Base-by-base conservation (phyloP, 2,113 vertebrate species). In the Myodes glareolus region DNA sequence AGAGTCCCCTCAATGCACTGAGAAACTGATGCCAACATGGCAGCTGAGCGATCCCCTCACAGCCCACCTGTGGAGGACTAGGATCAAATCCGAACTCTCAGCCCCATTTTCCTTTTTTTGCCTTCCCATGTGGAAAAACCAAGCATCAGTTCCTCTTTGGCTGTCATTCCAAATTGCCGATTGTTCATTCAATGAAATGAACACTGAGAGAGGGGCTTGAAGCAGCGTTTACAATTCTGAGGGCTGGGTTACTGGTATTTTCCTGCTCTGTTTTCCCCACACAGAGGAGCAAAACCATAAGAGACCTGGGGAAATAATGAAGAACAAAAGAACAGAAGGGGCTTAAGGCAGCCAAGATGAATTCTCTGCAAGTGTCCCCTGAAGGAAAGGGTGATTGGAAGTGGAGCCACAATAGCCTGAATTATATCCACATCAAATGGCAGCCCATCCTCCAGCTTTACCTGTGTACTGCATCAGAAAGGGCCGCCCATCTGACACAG, bases 301-400 rank as follows among this genome's bases (percentile, higher is more conserved):
- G 12, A 55, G 21, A 61, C 47, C 50, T 55, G n/a, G 7, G 31
- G 36, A 19, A 87, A 33, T 42, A 55, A 82, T n/a, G 72, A 88
- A 90, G 39, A 88, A 58, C 65, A 78, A 63, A 70, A 90, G 68
- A 90, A 70, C 93, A 95, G 92, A 77, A 73, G 3, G n/a, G 12
- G 68, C 94, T 67, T 16, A 33, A 55, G 61, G 42, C 55, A 87
- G 80, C 95, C 67, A 82, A 95, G 85, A 78, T n/a, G 29, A 81
- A 89, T 39, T 70, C 72, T 47, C n/a, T 3, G 10, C 39, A 21
- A 61, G 29, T 33, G 33, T 68, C 39, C 58, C 31, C 21, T 12
- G 47, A 73, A 77, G 36, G 89, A 94, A 73, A n/a, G 7, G 47
- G 67, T 73, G 36, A 63, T 68, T 86, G 39, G 47, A 36, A 45